A percentile compares a stretch with the other conserved stretches of the same genome.
Conservation (phyloP, 1,140 invertebrate genomes). For the Leptopilina boulardi region DNA sequence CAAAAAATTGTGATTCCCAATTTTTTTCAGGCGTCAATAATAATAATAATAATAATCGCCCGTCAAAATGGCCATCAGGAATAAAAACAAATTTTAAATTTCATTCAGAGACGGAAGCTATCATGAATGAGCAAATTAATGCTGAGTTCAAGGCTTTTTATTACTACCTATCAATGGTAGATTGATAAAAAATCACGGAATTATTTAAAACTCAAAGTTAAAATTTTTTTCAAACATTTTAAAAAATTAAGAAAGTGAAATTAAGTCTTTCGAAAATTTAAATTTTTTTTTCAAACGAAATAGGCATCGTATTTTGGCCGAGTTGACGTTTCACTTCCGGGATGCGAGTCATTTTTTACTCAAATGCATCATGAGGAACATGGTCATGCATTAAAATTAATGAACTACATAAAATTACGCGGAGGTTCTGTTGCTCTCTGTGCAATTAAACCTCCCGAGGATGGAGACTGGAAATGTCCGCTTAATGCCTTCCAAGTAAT, state of each 20-base stretch:
- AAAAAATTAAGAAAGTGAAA: background rate
- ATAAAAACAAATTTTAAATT: conserved; percentile 61
- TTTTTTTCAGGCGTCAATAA: background rate
- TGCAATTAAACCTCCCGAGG: conserved; percentile 49
- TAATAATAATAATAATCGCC: background rate
- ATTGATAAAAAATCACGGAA: background rate
- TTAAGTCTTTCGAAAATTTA: background rate
- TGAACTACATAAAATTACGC: conserved; percentile 66
- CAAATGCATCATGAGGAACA: conserved; percentile 70
- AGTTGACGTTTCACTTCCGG: conserved; percentile 64
- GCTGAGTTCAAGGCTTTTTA: conserved; percentile 67
- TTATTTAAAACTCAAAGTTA: background rate
- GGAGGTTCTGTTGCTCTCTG: conserved; percentile 61
- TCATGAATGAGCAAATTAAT: conserved; percentile 65
- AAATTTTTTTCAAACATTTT: background rate
- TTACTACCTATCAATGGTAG: conserved; percentile 69
- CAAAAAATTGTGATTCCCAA: background rate
- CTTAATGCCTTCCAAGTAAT: conserved; percentile 66
- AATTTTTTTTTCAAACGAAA: conserved; percentile 26
- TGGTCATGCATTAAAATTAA: conserved; percentile 59
- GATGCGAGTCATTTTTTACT: conserved; percentile 66
- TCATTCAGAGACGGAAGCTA: conserved; percentile 64
- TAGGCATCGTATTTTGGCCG: conserved; percentile 69
- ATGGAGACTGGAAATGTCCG: conserved; percentile 70
- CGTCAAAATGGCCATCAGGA: conserved; percentile 60